Evolutionary conservation across 2,888 invertebrate species (phyloP).

Genomic region (Melangyna quadrimaculata): DNA sequence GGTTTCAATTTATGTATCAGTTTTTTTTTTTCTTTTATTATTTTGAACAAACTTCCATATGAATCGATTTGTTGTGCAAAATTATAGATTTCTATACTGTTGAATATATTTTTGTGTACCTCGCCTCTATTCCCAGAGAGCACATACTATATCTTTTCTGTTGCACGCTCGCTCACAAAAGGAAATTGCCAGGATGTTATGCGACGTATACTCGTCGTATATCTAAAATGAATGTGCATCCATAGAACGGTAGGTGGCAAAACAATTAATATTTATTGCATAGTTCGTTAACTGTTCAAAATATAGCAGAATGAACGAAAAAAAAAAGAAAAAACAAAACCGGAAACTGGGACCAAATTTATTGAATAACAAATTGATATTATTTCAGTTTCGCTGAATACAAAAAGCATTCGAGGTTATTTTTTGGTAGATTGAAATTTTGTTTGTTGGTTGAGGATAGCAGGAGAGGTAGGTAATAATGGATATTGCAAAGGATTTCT

Average conservation of each 20-base stretch:
- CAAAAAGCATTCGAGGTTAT: slow-evolving; percentile 16
- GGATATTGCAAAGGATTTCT: not conserved
- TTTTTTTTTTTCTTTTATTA: slow-evolving; percentile 7
- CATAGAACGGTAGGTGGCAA: slow-evolving; percentile 49
- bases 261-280: slow-evolving; percentile 59
- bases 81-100: slow-evolving; percentile 21
- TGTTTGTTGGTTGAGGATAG: not conserved
- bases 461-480: not conserved
- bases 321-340: not conserved
- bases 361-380: slow-evolving; percentile 61
- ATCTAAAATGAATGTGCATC: slow-evolving; percentile 14
- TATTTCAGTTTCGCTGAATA: slow-evolving; percentile 3
- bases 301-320: not conserved
- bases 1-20: slow-evolving; percentile 7
- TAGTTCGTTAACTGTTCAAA: slow-evolving; percentile 44
- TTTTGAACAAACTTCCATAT: slow-evolving; percentile 35
- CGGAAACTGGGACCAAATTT: slow-evolving; percentile 29
- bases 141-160: not conserved
- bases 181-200: slow-evolving; percentile 37
- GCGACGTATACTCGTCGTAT: slow-evolving; percentile 23
- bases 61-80: slow-evolving; percentile 31
- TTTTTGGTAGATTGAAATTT: not conserved
- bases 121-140: not conserved
- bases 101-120: slow-evolving; percentile 11
- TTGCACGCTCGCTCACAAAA: not conserved